Conservation (phyloP, 2,888 invertebrate species). For the Tigriopus californicus region DNA sequence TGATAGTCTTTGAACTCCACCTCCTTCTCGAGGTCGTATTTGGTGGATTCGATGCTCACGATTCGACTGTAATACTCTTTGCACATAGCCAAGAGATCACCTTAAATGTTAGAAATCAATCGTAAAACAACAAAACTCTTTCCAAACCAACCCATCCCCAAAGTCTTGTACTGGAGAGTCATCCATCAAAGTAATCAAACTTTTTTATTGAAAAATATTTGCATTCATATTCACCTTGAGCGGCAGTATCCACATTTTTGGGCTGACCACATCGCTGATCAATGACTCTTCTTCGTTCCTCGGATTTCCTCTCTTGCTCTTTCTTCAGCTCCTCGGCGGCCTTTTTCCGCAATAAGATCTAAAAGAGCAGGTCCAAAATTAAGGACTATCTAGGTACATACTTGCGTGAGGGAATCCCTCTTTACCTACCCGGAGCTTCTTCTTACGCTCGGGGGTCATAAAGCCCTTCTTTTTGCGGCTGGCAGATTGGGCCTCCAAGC, state of each 20-base stretch:
- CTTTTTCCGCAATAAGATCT: constrained; percentile 98
- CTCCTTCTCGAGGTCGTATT: constrained; percentile 95
- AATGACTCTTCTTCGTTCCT: constrained; percentile 91
- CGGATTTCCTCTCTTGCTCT: constrained; percentile 96
- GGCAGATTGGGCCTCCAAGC: constrained; percentile 95
- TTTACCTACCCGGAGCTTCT: constrained; percentile 84
- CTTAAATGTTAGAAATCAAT: constrained; percentile 20
- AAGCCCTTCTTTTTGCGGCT: constrained; percentile 99
- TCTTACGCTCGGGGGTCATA: constrained; percentile 99
- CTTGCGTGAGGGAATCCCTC: constrained; percentile 10
- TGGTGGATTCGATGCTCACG: constrained; percentile 62
- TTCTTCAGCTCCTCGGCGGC: constrained; percentile 99
- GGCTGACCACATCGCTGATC: constrained; percentile 84
- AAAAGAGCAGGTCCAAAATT: constrained; percentile 19
- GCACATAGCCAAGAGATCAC: constrained; percentile 29
- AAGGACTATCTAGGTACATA: constrained; percentile 12
- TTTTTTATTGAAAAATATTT: background rate
- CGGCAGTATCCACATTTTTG: constrained; percentile 73
- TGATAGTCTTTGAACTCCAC: constrained; percentile 87
- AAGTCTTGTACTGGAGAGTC: background rate
- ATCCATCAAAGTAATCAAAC: background rate
- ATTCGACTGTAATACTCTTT: constrained; percentile 69
- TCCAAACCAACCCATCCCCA: too few relatives aligned
- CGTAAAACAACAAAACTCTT: background rate
- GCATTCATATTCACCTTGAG: constrained; percentile 51